Percentiles rank a stretch among this genome's conserved stretches.
Conservation (phyloP, 53 echinoderm and acorn worm species). For the Antedon mediterranea region DNA sequence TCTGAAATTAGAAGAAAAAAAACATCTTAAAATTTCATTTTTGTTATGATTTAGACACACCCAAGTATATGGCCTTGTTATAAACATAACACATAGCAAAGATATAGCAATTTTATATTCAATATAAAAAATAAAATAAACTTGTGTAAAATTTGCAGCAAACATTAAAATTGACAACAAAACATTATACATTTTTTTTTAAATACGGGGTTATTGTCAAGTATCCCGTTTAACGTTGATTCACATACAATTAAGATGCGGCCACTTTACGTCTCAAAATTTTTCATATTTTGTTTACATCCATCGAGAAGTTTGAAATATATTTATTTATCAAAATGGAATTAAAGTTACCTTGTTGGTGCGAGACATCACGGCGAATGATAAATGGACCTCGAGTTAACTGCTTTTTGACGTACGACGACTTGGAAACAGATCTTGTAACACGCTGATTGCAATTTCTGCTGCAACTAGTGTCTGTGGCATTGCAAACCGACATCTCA, state of each 20-base stretch:
- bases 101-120: too few species aligned
- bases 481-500: not conserved
- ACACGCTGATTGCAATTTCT: not conserved
- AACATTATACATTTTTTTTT: too few species aligned
- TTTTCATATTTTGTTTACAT: not conserved
- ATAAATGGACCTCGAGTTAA: not conserved
- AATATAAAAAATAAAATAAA: not conserved
- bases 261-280: too few species aligned
- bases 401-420: not conserved
- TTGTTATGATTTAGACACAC: too few species aligned
- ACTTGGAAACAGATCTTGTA: not conserved
- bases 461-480: not conserved
- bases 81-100: too few species aligned
- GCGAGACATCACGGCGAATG: not conserved
- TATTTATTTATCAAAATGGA: not conserved
- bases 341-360: not conserved
- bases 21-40: too few species aligned
- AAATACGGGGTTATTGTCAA: too few species aligned
- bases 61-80: too few species aligned
- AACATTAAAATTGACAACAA: not conserved
- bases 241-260: too few species aligned
- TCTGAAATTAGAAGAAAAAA: too few species aligned
- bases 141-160: too few species aligned
- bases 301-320: not conserved
- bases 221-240: too few species aligned